These are phyloP conservation scores for Eucriotettix oculatus DNA, from an alignment of 2,888 invertebrate species.

Conservation along the genomic window DNA sequence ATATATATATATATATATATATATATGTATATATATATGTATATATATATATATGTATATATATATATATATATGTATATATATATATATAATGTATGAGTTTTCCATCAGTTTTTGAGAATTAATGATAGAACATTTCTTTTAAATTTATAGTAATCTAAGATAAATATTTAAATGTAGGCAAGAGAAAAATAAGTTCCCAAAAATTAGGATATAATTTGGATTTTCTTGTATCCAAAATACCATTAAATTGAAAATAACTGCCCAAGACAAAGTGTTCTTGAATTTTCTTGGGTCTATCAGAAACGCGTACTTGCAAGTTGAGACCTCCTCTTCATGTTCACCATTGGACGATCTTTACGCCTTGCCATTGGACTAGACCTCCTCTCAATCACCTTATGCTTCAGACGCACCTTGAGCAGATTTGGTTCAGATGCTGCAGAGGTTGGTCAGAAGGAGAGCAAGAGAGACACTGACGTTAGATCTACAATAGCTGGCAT, in stretches of 20 bases:
- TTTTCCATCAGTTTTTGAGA: no score
- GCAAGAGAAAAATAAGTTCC: no score
- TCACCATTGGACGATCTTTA: conserved; percentile 57
- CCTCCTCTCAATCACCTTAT: conserved; percentile 88
- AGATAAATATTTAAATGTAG: no score
- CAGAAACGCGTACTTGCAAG: conserved; percentile 32
- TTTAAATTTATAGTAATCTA: no score
- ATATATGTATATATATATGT: no score
- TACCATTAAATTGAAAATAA: background rate
- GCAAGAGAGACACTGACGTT: conserved; percentile 8
- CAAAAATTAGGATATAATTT: background rate
- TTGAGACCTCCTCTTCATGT: conserved; percentile 52
- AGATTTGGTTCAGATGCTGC: conserved; percentile 94
- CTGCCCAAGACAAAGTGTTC: background rate
- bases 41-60: no score
- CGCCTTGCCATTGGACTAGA: conserved; percentile 78
- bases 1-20: no score
- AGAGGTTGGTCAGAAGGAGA: conserved; percentile 4
- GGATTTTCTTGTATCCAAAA: background rate
- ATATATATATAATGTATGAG: no score
- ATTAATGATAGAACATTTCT: no score
- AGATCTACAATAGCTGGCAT: background rate
- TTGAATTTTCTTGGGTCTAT: background rate
- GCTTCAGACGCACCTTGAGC: conserved; percentile 81
- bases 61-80: no score